Percentiles rank a stretch among this genome's conserved stretches.
Evolutionary conservation across 2,888 invertebrate species (phyloP).

Genomic region (Halocaridina rubra): DNA sequence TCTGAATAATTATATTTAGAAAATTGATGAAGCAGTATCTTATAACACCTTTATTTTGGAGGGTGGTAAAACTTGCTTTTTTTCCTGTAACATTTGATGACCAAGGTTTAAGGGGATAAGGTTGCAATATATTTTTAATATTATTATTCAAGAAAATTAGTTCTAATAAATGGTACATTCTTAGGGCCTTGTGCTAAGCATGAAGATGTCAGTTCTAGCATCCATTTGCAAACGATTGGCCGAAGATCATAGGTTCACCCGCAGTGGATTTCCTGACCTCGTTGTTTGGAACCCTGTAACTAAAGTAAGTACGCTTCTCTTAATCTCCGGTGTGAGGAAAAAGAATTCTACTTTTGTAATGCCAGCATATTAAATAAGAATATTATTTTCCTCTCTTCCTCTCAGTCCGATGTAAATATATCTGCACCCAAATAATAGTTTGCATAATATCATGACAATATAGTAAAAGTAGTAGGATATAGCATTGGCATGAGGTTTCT

Average conservation of each 20-base stretch:
- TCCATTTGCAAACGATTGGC: constrained; percentile 76
- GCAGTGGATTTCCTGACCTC: constrained; percentile 86
- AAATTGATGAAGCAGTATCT: no score
- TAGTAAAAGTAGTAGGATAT: no score
- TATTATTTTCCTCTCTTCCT: neutral
- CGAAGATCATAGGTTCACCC: constrained; percentile 70
- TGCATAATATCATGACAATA: neutral
- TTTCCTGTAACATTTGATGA: no score
- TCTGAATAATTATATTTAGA: no score
- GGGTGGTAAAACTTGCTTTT: no score
- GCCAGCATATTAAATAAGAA: neutral
- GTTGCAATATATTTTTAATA: no score
- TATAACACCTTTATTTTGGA: no score
- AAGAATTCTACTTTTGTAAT: neutral
- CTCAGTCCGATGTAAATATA: neutral
- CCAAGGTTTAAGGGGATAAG: no score
- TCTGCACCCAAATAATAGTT: neutral
- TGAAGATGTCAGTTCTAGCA: constrained; percentile 72
- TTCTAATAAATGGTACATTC: no score
- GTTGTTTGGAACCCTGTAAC: constrained; percentile 79
- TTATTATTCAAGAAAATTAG: no score
- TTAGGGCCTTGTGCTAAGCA: constrained; percentile 71
- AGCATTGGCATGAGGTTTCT: neutral
- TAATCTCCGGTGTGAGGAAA: neutral
- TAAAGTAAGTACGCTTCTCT: constrained; percentile 68